These are phyloP conservation scores for Lethrus apterus DNA, from an alignment of 1,140 invertebrate species.

Conservation along the genomic window DNA sequence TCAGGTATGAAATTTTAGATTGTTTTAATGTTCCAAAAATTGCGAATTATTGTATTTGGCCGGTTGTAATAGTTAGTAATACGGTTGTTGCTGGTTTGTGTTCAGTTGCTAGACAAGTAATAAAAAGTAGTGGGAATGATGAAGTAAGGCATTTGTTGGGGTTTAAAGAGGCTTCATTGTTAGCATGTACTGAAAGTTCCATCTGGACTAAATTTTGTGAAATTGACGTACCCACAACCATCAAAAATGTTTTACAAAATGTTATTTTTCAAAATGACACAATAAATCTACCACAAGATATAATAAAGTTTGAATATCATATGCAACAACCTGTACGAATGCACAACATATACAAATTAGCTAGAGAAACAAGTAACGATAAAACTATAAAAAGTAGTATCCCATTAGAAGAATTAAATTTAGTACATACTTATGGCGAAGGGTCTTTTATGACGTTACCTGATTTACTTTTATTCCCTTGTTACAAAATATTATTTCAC, in stretches of 20 bases:
- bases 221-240: slow-evolving; percentile 60
- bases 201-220: slow-evolving; percentile 92
- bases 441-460: slow-evolving; percentile 75
- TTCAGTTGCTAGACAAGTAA: slow-evolving; percentile 57
- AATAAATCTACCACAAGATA: slow-evolving; percentile 48
- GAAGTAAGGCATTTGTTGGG: slow-evolving; percentile 56
- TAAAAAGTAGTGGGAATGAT: slow-evolving; percentile 40
- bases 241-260: slow-evolving; percentile 39
- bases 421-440: slow-evolving; percentile 73
- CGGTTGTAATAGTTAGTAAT: slow-evolving; percentile 49
- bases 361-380: slow-evolving; percentile 47
- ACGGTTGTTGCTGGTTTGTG: slow-evolving; percentile 56
- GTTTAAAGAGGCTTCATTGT: slow-evolving; percentile 68
- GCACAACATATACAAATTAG: slow-evolving; percentile 80
- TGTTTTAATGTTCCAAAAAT: slow-evolving; percentile 16
- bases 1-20: neutral
- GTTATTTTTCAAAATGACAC: slow-evolving; percentile 10
- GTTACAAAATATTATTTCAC: slow-evolving; percentile 58
- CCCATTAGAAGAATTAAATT: slow-evolving; percentile 47
- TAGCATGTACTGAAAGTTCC: slow-evolving; percentile 76
- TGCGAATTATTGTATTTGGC: slow-evolving; percentile 48
- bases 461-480: slow-evolving; percentile 74
- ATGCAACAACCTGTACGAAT: slow-evolving; percentile 75
- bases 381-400: slow-evolving; percentile 42
- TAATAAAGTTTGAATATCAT: slow-evolving; percentile 77